These are phyloP conservation scores for Caenorhabditis plicata DNA, from an alignment of 2,888 invertebrate species.

Conservation along the genomic window DNA sequence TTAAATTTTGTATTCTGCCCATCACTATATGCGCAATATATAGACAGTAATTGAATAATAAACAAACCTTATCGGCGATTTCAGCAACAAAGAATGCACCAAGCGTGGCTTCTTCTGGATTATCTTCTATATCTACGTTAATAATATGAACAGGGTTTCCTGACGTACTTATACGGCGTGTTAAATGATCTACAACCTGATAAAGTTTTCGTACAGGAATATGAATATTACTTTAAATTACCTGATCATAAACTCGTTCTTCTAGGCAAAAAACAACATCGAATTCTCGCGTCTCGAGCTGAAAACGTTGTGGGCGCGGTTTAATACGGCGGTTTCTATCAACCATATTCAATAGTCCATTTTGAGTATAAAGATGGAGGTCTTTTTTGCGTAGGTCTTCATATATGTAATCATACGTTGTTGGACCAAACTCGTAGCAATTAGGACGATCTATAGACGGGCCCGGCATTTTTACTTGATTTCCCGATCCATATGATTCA, in stretches of 20 bases:
- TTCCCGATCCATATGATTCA: constrained; percentile 68
- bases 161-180: constrained; percentile 78
- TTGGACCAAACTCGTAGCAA: constrained; percentile 52
- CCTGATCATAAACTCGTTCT: constrained; percentile 97
- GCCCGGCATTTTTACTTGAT: constrained; percentile 88
- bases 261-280: constrained; percentile 95
- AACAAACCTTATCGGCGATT: constrained; percentile 73
- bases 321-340: constrained; percentile 96
- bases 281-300: constrained; percentile 83
- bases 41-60: background rate
- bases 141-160: constrained; percentile 87
- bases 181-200: constrained; percentile 65
- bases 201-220: background rate
- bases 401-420: constrained; percentile 49
- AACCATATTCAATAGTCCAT: constrained; percentile 94
- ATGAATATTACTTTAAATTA: constrained; percentile 66
- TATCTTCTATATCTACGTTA: constrained; percentile 98
- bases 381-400: constrained; percentile 50
- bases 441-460: constrained; percentile 73
- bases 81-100: constrained; percentile 97
- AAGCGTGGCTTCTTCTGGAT: constrained; percentile 97
- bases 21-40: too few species aligned
- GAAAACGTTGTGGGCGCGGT: constrained; percentile 88
- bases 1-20: too few species aligned
- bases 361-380: constrained; percentile 80